A percentile compares a stretch with the other conserved stretches of the same genome.
Conservation (phyloP, 2,113 vertebrate species). For the Neofelis nebulosa region DNA sequence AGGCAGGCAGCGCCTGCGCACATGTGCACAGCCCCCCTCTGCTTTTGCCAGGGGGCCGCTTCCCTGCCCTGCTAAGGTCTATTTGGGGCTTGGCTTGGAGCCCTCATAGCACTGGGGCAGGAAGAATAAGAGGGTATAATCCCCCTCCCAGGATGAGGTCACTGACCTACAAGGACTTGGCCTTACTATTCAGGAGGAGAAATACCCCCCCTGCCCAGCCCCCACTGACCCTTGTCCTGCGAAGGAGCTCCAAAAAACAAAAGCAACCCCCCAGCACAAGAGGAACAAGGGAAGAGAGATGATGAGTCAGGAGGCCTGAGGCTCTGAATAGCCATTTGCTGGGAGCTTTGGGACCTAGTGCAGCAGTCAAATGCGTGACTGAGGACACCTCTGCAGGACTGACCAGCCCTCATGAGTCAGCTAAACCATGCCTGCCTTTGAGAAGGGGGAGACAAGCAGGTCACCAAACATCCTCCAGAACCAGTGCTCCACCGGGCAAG, state of each 20-base stretch:
- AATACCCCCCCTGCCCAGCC: background rate
- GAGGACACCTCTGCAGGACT: background rate
- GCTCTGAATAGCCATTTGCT: background rate
- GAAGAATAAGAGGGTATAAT: too few species aligned
- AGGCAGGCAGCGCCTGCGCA: background rate
- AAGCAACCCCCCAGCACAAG: background rate
- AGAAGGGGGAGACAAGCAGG: background rate
- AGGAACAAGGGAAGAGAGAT: background rate
- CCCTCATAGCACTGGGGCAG: background rate
- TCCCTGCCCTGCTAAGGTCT: background rate
- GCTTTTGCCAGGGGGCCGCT: too few species aligned
- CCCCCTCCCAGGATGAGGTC: background rate
- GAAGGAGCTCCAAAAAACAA: background rate
- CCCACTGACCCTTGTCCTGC: background rate
- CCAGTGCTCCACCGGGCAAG: background rate
- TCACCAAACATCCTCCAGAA: background rate
- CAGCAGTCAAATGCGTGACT: background rate
- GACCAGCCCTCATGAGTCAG: background rate
- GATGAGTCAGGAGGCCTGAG: background rate
- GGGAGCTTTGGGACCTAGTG: background rate
- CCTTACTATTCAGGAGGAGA: background rate
- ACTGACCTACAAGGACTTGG: background rate
- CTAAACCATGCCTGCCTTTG: background rate
- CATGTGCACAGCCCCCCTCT: accelerated
- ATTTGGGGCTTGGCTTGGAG: background rate